Evolutionary conservation across 2,797 vertebrate species (phyloP), one percentile per base, ranked within the genome.

Genomic region (Acanthurus tractus): DNA sequence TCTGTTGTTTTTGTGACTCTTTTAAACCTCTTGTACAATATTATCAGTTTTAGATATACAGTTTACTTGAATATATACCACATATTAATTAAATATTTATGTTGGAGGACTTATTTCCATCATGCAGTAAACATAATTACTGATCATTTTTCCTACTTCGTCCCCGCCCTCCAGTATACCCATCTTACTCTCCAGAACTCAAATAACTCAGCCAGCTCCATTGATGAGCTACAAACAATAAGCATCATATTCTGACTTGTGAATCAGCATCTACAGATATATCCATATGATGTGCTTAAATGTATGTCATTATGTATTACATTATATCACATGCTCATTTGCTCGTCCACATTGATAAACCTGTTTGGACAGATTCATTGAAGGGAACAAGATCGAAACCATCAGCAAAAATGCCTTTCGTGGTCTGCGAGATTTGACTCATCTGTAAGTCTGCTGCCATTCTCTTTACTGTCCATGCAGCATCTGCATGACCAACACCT

Each of bases 301-400:
- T 56, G 1, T 25, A 34, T 36, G 9, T 25, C 2, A 40, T 11
- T 40, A 18, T 55, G 6, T 23, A 23, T 23, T 25, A 11, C 10
- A 29, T 29, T 22, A 14, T 62, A n/a, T 14, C 3, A 53, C 45
- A 9, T 23, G 40, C 23, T 15, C 18, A 36, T 45, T 52, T 45
- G 3, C 23, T 25, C 9, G 20, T 52, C 0, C 9, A n/a, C 7
- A n/a, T 17, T 52, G 2, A 49, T 25, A n/a, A 68, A 72, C 13
- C 2, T 44, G 1, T 29, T 63, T 46, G 18, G 42, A 67, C 92
- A 99, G 98, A 92, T 99, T 99, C 87, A 98, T 99, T 25, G 98
- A 99, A 93, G 96, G 96, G 63, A 99, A 99, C 93, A 97, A 96
- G 94, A 97, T 99, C 65, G 97, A 98, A 89, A 96, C 96, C 0